Evolutionary conservation across 2,797 vertebrate genomes (phyloP).

Genomic region (Lepilemur ruficaudatus): DNA sequence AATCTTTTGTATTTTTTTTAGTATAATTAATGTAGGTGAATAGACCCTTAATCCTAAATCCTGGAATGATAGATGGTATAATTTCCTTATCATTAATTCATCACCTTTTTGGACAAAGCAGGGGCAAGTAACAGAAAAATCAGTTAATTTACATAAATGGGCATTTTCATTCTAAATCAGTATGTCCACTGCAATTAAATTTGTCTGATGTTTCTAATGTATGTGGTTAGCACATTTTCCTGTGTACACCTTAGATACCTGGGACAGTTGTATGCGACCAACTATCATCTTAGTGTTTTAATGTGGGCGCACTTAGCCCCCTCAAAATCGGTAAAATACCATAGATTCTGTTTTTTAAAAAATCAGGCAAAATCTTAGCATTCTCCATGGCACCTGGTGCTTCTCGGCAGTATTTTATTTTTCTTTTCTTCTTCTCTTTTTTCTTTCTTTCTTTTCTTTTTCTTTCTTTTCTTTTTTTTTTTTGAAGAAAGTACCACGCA

Average conservation of each 20-base stretch:
- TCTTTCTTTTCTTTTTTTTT: background rate
- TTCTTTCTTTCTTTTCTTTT: background rate
- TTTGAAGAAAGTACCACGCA: conserved; percentile 42
- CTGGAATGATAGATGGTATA: background rate
- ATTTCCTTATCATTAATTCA: background rate
- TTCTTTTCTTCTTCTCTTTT: background rate
- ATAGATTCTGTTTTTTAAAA: background rate
- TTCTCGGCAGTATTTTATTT: background rate
- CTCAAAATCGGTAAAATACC: background rate
- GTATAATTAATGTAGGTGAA: background rate
- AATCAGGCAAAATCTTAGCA: background rate
- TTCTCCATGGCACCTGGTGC: background rate
- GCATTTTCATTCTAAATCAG: background rate
- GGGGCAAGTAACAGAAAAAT: background rate
- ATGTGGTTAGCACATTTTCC: accelerated
- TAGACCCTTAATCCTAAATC: background rate
- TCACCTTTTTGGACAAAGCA: background rate
- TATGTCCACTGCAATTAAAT: background rate
- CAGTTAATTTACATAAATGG: background rate
- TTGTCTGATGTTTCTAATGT: background rate
- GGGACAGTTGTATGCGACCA: background rate
- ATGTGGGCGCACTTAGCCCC: background rate
- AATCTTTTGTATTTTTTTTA: background rate
- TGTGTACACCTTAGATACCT: accelerated
- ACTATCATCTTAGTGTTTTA: background rate